Evolutionary conservation across 1,140 invertebrate species (phyloP).

Genomic region (Apis dorsata): DNA sequence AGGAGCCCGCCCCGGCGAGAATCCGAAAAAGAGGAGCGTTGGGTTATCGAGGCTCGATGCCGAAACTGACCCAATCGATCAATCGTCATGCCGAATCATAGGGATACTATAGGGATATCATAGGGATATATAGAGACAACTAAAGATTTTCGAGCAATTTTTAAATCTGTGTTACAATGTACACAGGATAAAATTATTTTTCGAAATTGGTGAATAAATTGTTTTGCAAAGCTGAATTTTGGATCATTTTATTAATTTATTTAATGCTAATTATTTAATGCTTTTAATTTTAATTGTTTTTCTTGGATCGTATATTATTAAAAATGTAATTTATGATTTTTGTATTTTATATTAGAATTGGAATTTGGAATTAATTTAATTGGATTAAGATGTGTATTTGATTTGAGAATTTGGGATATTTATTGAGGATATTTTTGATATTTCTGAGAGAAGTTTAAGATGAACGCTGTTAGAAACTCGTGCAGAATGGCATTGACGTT

Average conservation of each 20-base stretch:
- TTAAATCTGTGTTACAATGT: too few relatives aligned
- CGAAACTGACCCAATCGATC: constrained; percentile 69
- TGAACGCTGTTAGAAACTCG: neutral
- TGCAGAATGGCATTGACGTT: neutral
- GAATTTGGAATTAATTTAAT: neutral
- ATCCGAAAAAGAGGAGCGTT: neutral
- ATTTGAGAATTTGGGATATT: neutral
- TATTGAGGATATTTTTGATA: neutral
- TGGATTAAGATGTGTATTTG: neutral
- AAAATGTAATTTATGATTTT: neutral
- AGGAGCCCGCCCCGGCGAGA: neutral
- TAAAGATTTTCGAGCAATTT: neutral
- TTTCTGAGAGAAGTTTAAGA: constrained; percentile 7
- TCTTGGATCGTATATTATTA: neutral
- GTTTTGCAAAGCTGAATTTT: too few relatives aligned
- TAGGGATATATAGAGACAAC: constrained; percentile 21
- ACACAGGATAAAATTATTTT: too few relatives aligned
- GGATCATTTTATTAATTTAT: too few relatives aligned
- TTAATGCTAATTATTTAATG: too few relatives aligned
- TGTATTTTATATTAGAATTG: too few relatives aligned
- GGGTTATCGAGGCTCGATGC: neutral
- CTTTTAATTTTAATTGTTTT: too few relatives aligned
- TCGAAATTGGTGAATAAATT: too few relatives aligned
- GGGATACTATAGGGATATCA: constrained; percentile 19
- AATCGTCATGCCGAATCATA: constrained; percentile 59